phyloP scores from a whole-genome alignment of 2,113 vertebrate species.

The Onychorhynchus coronatus region DNA sequence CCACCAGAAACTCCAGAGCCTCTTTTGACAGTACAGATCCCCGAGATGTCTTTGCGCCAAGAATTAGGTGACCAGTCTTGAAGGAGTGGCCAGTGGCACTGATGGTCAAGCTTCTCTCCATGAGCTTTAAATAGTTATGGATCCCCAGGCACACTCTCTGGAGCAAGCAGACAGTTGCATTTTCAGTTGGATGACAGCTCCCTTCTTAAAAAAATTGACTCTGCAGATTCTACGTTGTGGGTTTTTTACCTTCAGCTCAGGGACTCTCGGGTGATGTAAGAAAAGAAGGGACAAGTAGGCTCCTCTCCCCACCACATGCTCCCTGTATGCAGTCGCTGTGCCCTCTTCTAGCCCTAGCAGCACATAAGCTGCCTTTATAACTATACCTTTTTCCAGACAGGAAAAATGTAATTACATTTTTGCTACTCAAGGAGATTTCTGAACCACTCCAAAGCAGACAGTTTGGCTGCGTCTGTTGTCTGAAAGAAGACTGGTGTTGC shows the following conservation, averaged over 20 bases:
- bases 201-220: background rate
- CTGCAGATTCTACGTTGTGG: background rate
- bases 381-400: slow-evolving; percentile 32
- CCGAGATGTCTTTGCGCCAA: slow-evolving; percentile 50
- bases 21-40: slow-evolving; percentile 70
- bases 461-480: background rate
- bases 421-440: background rate
- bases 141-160: slow-evolving; percentile 65
- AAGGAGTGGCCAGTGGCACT: slow-evolving; percentile 60
- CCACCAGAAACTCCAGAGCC: slow-evolving; percentile 45
- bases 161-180: accelerated
- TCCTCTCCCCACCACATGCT: slow-evolving; percentile 42
- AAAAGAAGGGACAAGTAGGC: slow-evolving; percentile 73
- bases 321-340: background rate
- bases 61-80: slow-evolving; percentile 31
- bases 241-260: slow-evolving; percentile 10
- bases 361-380: slow-evolving; percentile 29
- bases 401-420: background rate
- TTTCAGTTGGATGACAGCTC: background rate
- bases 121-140: slow-evolving; percentile 77
- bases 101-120: slow-evolving; percentile 76
- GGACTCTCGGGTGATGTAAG: slow-evolving; percentile 68
- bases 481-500: background rate
- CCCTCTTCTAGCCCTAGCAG: slow-evolving; percentile 63
- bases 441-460: background rate